phyloP scores from a whole-genome alignment of 2,797 vertebrate species.

The Oryzias dopingdopingensis region DNA sequence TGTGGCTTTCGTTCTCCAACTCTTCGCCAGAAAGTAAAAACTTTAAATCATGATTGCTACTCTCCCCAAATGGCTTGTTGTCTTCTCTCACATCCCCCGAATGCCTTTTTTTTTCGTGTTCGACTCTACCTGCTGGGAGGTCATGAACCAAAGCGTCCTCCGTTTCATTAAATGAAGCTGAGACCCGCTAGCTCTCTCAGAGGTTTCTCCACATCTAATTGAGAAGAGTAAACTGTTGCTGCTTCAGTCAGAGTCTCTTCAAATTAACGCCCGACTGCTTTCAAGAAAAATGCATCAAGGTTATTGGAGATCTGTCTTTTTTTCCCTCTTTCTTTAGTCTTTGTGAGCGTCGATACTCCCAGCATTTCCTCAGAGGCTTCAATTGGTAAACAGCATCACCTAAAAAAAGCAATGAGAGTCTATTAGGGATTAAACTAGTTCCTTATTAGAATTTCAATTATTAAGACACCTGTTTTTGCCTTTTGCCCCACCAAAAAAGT shows the following conservation, averaged over 20 bases:
- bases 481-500: too few relatives aligned
- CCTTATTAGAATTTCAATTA: conserved; percentile 48
- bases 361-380: conserved; percentile 26
- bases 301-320: conserved; percentile 33
- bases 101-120: conserved; percentile 41
- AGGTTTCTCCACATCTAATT: conserved; percentile 57
- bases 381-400: conserved; percentile 61
- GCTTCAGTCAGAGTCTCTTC: conserved; percentile 31
- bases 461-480: background rate
- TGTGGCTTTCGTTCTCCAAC: too few relatives aligned
- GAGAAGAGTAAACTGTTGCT: conserved; percentile 53
- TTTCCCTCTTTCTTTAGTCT: background rate
- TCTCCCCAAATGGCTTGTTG: background rate
- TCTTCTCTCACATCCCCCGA: conserved; percentile 30
- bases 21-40: too few relatives aligned
- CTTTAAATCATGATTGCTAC: too few relatives aligned
- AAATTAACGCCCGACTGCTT: conserved; percentile 46
- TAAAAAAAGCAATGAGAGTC: conserved; percentile 32
- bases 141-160: conserved; percentile 55
- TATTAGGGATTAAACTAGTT: conserved; percentile 23
- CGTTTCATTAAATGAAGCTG: conserved; percentile 67
- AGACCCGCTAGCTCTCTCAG: conserved; percentile 43
- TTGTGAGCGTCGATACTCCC: conserved; percentile 25
- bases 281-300: conserved; percentile 17
- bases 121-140: conserved; percentile 34